Evolutionary conservation across 2,797 vertebrate genomes (phyloP).

Genomic region (Ceryle rudis): DNA sequence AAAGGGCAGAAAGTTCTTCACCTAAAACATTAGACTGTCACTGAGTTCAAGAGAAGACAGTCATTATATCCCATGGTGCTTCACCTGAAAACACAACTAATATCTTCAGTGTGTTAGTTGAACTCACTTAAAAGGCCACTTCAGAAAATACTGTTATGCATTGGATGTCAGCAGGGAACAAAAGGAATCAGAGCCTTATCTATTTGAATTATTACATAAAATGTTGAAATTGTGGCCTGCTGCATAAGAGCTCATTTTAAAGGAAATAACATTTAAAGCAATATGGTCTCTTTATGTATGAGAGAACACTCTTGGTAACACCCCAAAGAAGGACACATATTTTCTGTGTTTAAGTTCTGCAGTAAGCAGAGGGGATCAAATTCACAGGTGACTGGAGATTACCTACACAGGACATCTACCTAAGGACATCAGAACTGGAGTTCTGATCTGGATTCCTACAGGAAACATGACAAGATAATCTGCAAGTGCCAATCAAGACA

Average conservation of each 20-base stretch:
- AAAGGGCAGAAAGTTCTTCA: neutral
- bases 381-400: neutral
- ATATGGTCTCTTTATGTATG: neutral
- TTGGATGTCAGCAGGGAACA: neutral
- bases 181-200: neutral
- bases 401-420: neutral
- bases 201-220: neutral
- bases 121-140: neutral
- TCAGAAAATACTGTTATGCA: neutral
- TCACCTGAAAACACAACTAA: neutral
- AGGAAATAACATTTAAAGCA: neutral
- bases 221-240: neutral
- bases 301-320: neutral
- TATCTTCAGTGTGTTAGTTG: neutral
- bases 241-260: neutral
- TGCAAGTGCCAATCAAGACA: neutral
- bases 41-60: neutral
- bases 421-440: neutral
- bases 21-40: neutral
- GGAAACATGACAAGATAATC: neutral
- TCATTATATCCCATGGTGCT: neutral
- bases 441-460: neutral
- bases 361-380: too few species aligned
- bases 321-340: neutral
- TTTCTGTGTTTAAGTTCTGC: neutral